These are phyloP conservation scores for Phrynosoma blainvillii DNA, from an alignment of 2,113 vertebrate species.

Conservation along the genomic window DNA sequence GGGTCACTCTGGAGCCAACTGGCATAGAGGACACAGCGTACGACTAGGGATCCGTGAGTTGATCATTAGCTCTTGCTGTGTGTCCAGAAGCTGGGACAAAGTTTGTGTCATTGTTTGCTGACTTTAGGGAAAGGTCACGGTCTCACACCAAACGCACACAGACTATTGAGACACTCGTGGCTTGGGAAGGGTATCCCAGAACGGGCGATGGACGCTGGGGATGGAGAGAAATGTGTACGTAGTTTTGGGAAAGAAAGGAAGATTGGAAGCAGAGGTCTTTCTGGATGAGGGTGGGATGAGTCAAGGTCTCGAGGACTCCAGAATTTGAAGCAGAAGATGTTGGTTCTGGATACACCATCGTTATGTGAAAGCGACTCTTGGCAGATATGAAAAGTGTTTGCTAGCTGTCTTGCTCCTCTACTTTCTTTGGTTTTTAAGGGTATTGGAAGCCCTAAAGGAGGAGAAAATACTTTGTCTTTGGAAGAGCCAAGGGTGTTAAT, in stretches of 20 bases:
- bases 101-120: constrained; percentile 10
- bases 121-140: constrained; percentile 1
- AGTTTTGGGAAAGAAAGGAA: too few species aligned
- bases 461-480: neutral
- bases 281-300: neutral
- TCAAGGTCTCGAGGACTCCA: neutral
- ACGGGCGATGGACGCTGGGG: neutral
- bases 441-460: neutral
- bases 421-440: neutral
- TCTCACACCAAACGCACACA: neutral
- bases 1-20: neutral
- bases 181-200: neutral
- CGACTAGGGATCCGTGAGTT: neutral
- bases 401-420: neutral
- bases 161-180: neutral
- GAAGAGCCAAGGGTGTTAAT: neutral
- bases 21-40: neutral
- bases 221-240: neutral
- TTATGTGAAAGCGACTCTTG: neutral
- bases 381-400: neutral
- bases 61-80: constrained; percentile 24
- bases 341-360: neutral
- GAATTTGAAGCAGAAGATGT: neutral
- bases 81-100: constrained; percentile 9
- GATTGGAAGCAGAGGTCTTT: neutral